Evolutionary conservation across 2,797 vertebrate species (phyloP).

Genomic region (Columba guinea): DNA sequence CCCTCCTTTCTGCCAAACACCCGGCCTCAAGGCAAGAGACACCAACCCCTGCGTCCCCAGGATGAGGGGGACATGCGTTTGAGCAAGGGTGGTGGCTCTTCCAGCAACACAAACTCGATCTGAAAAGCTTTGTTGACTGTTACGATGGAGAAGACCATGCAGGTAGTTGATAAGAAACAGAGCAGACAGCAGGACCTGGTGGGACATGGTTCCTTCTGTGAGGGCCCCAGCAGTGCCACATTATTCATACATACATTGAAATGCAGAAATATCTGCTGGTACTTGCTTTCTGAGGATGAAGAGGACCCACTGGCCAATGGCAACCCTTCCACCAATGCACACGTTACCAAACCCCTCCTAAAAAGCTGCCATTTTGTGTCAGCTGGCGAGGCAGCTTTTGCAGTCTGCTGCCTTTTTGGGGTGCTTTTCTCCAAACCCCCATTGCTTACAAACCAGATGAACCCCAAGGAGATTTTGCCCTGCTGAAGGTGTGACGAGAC

Average conservation of each 20-base stretch:
- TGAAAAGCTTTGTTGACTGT: neutral
- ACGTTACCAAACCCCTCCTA: neutral
- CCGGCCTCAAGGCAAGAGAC: neutral
- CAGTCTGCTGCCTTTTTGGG: neutral
- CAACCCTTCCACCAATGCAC: neutral
- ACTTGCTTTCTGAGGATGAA: neutral
- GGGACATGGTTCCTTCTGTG: neutral
- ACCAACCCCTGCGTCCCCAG: neutral
- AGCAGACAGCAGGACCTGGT: no score
- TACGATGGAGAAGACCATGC: fast-evolving
- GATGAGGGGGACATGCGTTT: fast-evolving
- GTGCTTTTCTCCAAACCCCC: neutral
- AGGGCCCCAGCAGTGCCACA: fast-evolving
- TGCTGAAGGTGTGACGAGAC: neutral
- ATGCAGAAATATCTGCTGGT: neutral
- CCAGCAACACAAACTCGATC: neutral
- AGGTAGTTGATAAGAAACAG: neutral
- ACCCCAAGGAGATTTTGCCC: neutral
- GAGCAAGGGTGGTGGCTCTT: neutral
- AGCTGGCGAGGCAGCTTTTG: neutral
- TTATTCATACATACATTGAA: fast-evolving
- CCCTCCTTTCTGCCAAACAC: neutral
- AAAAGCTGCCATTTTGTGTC: neutral
- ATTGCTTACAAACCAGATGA: neutral
- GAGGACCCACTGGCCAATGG: neutral